These are phyloP conservation scores for Alosa alosa DNA, from an alignment of 2,113 vertebrate species.

Conservation along the genomic window DNA sequence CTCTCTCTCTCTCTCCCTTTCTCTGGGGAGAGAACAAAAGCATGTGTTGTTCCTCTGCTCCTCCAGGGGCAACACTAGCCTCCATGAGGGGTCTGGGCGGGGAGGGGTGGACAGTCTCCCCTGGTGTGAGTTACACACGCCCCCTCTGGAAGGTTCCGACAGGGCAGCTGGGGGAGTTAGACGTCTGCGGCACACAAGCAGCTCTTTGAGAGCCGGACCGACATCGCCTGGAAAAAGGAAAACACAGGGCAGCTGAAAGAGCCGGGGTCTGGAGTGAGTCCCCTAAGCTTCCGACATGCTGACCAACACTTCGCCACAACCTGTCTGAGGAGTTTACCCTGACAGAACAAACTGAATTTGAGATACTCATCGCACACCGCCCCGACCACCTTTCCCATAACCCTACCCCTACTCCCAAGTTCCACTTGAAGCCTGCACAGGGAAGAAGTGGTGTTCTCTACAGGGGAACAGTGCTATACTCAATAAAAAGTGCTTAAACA, in stretches of 20 bases:
- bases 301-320: background rate
- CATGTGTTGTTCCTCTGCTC: slow-evolving; percentile 65
- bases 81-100: slow-evolving; percentile 48
- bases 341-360: background rate
- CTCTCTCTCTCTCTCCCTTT: background rate
- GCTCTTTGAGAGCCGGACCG: slow-evolving; percentile 26
- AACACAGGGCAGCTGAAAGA: slow-evolving; percentile 7
- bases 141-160: slow-evolving; percentile 47
- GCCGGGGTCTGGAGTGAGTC: background rate
- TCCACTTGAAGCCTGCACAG: background rate
- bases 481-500: too few species aligned
- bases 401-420: background rate
- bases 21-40: slow-evolving; percentile 65
- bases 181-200: slow-evolving; percentile 28
- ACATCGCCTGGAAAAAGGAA: background rate
- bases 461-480: too few species aligned
- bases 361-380: background rate
- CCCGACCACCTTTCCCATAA: background rate
- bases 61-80: slow-evolving; percentile 53
- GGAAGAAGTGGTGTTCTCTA: too few species aligned
- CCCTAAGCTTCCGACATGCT: background rate
- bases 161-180: background rate
- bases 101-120: background rate
- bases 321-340: background rate
- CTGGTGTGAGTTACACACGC: slow-evolving; percentile 47